Conservation (phyloP, 2,888 invertebrate species). For the Tricholauxania praeusta region DNA sequence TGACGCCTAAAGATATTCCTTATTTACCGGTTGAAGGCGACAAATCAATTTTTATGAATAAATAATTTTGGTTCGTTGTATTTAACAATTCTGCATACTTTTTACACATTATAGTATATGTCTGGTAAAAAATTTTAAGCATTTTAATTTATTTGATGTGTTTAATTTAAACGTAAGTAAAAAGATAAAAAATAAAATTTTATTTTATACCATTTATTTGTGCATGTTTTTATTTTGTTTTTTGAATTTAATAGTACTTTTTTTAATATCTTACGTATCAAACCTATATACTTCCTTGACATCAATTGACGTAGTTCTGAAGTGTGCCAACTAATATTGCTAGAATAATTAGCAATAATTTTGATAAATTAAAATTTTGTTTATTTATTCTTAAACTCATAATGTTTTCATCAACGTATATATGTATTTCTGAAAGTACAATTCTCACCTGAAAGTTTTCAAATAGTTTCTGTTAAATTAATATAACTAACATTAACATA, state of each 20-base stretch:
- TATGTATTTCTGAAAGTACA: slow-evolving; percentile 62
- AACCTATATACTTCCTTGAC: background rate
- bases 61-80: too few relatives aligned
- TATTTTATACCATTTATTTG: background rate
- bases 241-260: background rate
- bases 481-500: slow-evolving; percentile 24
- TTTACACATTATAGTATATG: too few relatives aligned
- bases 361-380: background rate
- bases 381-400: slow-evolving; percentile 7
- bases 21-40: too few relatives aligned
- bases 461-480: slow-evolving; percentile 63
- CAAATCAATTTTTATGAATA: too few relatives aligned
- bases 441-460: slow-evolving; percentile 67
- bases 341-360: background rate
- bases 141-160: slow-evolving; percentile 2
- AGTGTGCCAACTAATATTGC: slow-evolving; percentile 22
- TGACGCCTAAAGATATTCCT: too few relatives aligned
- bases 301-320: background rate
- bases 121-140: too few relatives aligned
- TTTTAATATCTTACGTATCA: background rate
- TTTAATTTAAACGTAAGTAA: background rate
- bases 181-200: background rate
- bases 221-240: background rate
- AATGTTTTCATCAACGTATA: slow-evolving; percentile 1
- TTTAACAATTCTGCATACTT: too few relatives aligned